Percentiles rank a stretch among this genome's conserved stretches.
Conservation (phyloP, 2,797 vertebrate species). For the Lerista edwardsae region DNA sequence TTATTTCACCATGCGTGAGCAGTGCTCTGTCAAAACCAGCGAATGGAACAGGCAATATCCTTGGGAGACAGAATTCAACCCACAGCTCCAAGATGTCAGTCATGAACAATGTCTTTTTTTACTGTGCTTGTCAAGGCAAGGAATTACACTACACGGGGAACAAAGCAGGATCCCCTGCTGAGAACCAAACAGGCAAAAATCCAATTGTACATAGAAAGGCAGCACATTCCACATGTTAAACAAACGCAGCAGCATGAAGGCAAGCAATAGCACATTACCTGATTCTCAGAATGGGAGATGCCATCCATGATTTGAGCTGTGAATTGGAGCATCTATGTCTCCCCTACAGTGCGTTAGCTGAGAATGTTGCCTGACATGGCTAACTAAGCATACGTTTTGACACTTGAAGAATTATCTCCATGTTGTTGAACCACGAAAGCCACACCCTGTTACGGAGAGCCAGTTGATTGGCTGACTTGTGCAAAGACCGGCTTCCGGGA, state of each 20-base stretch:
- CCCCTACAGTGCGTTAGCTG: neutral
- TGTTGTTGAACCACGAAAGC: no score
- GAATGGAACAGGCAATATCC: constrained; percentile 70
- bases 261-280: neutral
- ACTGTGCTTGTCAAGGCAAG: constrained; percentile 65
- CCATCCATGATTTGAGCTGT: neutral
- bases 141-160: constrained; percentile 60
- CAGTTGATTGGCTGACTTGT: neutral
- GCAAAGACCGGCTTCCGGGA: no score
- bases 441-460: neutral
- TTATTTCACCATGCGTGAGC: constrained; percentile 66
- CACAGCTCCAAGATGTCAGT: constrained; percentile 65
- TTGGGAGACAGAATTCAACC: constrained; percentile 68
- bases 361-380: neutral
- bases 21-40: constrained; percentile 68
- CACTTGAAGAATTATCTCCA: neutral
- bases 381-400: neutral
- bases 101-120: constrained; percentile 69
- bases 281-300: neutral
- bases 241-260: neutral
- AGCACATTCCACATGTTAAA: constrained; percentile 42
- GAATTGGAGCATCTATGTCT: neutral
- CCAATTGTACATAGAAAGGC: constrained; percentile 37
- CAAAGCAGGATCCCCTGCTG: constrained; percentile 50
- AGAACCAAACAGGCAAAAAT: constrained; percentile 49